Percentiles rank a stretch among this genome's conserved stretches.
phyloP scores from a whole-genome alignment of 2,797 vertebrate genomes.

The Monodelphis domestica region DNA sequence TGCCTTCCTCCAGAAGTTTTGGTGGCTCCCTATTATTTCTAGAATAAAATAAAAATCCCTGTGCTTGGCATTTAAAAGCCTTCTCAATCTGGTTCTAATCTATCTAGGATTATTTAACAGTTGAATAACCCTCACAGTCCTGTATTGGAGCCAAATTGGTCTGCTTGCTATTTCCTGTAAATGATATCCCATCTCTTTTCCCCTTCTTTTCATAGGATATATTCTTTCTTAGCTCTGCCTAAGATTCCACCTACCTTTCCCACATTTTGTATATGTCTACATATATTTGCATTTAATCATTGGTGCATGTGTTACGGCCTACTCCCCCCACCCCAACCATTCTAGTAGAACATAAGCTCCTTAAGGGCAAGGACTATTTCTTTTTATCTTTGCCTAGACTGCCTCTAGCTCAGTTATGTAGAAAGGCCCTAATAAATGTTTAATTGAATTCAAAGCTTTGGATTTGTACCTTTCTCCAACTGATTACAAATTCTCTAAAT shows the following conservation, averaged over 20 bases:
- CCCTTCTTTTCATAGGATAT: no score
- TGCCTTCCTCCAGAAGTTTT: neutral
- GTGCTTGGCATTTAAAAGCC: neutral
- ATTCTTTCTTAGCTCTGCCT: neutral
- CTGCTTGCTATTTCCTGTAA: neutral
- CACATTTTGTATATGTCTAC: neutral
- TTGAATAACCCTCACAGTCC: neutral
- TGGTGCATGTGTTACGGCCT: neutral
- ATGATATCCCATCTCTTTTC: neutral
- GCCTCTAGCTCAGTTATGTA: neutral
- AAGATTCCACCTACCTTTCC: neutral
- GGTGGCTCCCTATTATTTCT: neutral
- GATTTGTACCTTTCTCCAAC: neutral
- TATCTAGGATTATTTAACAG: neutral
- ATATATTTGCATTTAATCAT: neutral
- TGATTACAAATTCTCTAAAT: neutral
- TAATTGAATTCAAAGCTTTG: neutral
- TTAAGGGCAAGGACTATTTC: neutral
- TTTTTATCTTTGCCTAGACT: neutral
- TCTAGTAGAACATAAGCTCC: neutral
- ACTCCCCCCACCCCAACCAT: neutral
- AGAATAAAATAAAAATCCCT: neutral
- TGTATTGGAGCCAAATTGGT: neutral
- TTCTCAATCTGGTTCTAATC: neutral
- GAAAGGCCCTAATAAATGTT: neutral